Conservation (phyloP, 2,113 vertebrate species). For the Tyto alba region DNA sequence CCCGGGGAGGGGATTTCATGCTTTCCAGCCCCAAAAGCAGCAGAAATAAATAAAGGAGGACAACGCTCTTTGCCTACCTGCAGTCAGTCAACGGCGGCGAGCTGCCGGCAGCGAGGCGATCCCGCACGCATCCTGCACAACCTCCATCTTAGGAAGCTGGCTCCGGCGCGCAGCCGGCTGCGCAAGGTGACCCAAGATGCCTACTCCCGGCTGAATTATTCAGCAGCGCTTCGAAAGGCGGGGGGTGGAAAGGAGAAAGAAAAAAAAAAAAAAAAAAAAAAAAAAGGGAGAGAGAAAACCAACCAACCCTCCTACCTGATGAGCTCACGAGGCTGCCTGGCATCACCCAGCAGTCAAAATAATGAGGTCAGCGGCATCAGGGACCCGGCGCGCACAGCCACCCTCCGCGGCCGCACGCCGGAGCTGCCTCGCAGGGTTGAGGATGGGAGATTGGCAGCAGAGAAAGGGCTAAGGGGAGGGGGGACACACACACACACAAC, state of each 20-base stretch:
- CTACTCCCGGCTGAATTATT: slow-evolving; percentile 32
- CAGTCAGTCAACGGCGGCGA: not conserved
- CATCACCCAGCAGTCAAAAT: not conserved
- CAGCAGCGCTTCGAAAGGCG: not conserved
- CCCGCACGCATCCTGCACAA: not conserved
- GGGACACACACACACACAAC: too few species aligned
- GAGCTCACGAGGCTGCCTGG: not conserved
- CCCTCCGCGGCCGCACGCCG: not conserved
- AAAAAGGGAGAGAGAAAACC: too few species aligned
- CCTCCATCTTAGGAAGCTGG: slow-evolving; percentile 41
- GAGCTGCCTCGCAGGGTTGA: not conserved
- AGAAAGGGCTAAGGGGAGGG: not conserved
- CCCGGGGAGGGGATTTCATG: accelerated
- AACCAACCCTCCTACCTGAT: not conserved
- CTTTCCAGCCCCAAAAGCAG: accelerated
- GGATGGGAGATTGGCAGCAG: not conserved
- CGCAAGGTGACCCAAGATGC: slow-evolving; percentile 57
- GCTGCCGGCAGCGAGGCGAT: not conserved
- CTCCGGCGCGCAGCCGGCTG: not conserved
- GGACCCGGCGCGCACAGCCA: accelerated
- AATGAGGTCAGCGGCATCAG: slow-evolving; percentile 5
- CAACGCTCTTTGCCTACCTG: not conserved
- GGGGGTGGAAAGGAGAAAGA: accelerated
- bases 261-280: too few species aligned
- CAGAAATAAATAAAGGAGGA: accelerated